Base-by-base conservation (phyloP, 2,797 vertebrate genomes). In the Spea hammondii region DNA sequence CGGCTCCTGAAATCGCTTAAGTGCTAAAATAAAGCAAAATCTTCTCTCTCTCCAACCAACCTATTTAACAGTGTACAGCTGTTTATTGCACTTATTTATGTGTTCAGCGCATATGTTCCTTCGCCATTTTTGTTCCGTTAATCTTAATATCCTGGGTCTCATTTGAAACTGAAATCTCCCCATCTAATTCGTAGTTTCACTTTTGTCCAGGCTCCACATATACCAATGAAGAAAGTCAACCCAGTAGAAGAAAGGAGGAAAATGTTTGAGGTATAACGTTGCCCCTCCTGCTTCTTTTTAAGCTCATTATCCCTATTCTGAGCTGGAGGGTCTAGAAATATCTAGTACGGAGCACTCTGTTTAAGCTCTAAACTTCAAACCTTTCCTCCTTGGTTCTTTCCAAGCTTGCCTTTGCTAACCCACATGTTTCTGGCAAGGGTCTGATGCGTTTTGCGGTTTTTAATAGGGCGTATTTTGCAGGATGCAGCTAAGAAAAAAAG, bases 201-300 rank as follows among this genome's bases (percentile, higher is more conserved):
- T 91, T 94, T 94, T 89, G 90, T 94, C 85, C 87, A 98, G 95
- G 93, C 91, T 85, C 89, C 90, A 89, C 90, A 92, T 88, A 86
- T 86, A 86, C 87, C 89, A 88, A 59, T 91, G 91, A 96, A 94
- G 91, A 95, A 94, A 95, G 84, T 90, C 83, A 94, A 90, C 91
- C 93, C 89, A 88, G 87, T 91, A 89, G 93, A 94, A 90, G 92
- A 97, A 92, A 95, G 93, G 88, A 95, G 92, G 89, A 95, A 93
- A 93, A 94, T 93, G 86, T 92, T 90, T 47, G 94, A 95, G 94
- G 94, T 97, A 95, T 92, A 92, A 83, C 84, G 53, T 87, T 85
- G 89, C 85, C 86, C 86, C 50, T 72, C 85, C 75, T 85, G 66
- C 78, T 86, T 83, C 84, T 78, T 32, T 88, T 89, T 84, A 86